Evolutionary conservation across 2,888 invertebrate genomes (phyloP).

Genomic region (Amblyteles armatorius): DNA sequence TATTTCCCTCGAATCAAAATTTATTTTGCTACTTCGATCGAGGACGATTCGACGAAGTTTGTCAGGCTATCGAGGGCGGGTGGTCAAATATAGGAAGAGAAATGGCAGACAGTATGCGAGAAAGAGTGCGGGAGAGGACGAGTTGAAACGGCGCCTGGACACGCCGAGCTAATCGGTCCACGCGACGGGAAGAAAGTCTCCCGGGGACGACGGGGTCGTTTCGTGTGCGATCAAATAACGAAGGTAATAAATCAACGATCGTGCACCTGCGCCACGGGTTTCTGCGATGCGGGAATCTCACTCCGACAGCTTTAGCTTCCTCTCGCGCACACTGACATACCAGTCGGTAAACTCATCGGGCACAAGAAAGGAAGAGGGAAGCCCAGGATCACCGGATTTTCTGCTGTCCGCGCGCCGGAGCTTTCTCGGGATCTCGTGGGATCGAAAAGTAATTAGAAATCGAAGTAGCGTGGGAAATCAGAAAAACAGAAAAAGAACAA

Average conservation of each 20-base stretch:
- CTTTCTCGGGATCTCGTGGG: background rate
- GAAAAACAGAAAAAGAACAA: background rate
- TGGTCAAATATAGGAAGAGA: background rate
- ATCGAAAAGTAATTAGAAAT: background rate
- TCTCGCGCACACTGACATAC: background rate
- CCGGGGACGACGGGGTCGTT: constrained; percentile 12
- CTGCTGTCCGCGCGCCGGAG: background rate
- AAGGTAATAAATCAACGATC: constrained; percentile 24
- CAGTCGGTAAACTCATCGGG: constrained; percentile 1
- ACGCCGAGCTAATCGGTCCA: constrained; percentile 21
- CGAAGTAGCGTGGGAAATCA: background rate
- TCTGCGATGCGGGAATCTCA: constrained; percentile 26
- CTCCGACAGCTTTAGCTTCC: background rate
- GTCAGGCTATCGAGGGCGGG: background rate
- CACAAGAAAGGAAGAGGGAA: background rate
- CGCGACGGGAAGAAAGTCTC: constrained; percentile 36
- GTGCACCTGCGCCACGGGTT: constrained; percentile 22
- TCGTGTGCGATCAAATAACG: constrained; percentile 32
- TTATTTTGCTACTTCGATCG: background rate
- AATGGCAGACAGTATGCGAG: background rate
- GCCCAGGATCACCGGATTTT: constrained; percentile 6
- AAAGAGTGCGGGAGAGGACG: background rate
- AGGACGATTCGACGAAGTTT: background rate
- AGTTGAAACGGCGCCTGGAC: constrained; percentile 8
- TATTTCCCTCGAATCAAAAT: background rate